Base-by-base conservation (phyloP, 2,113 vertebrate species). In the Prietella phreatophila region DNA sequence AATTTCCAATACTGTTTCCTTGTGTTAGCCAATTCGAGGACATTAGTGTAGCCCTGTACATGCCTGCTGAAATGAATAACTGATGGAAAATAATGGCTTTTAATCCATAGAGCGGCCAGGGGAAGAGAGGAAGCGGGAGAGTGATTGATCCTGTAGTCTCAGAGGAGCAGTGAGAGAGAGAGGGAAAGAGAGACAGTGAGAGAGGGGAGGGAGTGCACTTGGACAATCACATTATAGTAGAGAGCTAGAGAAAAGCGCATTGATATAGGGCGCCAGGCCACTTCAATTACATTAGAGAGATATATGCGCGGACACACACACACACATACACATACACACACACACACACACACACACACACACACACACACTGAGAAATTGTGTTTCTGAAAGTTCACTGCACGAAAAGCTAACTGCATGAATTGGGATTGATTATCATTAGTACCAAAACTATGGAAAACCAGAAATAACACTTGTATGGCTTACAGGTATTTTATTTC, bases 201-300 rank as follows among this genome's bases (percentile, higher is more conserved):
- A 50, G 39, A 27, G 42, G 5, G 25, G 65, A 30, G 84, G 84
- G 87, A 88, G 39, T 86, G 25, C 73, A 84, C 50, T 9, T 85
- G 73, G 89, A 90, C 90, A 92, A 93, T 94, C 91, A 88, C 87
- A 94, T 92, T 93, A 93, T 10, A 92, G 85, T 61, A 81, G 56
- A 87, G 73, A 89, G 88, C 71, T 69, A 87, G 58, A 86, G 82
- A 82, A 83, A 76, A 71, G 78, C 80, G 78, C 86, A 89, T 83
- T 89, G 65, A 90, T 61, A 82, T 82, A 89, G 88, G 83, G 86
- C 75, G 82, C 39, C 89, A 91, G 80, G 58, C 76, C 83, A 78
- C 85, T 90, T 90, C 65, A 91, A 80, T 90, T 86, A 90, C 61
- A 93, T 92, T 83, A 87, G 20, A 82, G 60, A 67, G 55, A 53